These are phyloP conservation scores for Petaurus breviceps DNA, from an alignment of 2,113 vertebrate genomes.

Conservation along the genomic window DNA sequence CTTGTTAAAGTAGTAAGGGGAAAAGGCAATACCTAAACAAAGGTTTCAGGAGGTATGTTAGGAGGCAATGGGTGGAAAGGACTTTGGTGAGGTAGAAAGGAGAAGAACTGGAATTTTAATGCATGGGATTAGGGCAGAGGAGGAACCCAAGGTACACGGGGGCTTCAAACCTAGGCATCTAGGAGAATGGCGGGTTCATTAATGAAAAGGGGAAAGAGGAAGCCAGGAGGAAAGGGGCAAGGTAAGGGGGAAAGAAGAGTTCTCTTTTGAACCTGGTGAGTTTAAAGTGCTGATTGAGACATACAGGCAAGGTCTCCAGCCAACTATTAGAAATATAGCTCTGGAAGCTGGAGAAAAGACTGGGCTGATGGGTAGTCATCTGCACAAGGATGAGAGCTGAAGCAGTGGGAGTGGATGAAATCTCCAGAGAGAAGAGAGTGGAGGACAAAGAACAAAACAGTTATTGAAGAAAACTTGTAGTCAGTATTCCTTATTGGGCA, in stretches of 20 bases:
- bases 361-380: neutral
- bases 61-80: neutral
- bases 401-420: neutral
- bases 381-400: neutral
- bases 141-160: neutral
- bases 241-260: neutral
- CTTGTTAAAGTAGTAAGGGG: neutral
- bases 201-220: neutral
- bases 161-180: neutral
- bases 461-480: neutral
- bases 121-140: neutral
- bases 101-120: neutral
- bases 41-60: neutral
- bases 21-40: neutral
- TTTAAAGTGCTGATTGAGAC: neutral
- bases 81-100: neutral
- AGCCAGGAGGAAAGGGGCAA: neutral
- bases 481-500: neutral
- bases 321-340: neutral
- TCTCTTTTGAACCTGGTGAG: neutral
- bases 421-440: neutral
- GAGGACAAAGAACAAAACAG: neutral
- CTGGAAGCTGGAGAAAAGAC: neutral
- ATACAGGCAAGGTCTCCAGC: neutral
- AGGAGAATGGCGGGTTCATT: neutral